Percentiles rank a stretch among this genome's conserved stretches.
Conservation (phyloP, 2,888 invertebrate species). For the Lasioglossum malachurum region DNA sequence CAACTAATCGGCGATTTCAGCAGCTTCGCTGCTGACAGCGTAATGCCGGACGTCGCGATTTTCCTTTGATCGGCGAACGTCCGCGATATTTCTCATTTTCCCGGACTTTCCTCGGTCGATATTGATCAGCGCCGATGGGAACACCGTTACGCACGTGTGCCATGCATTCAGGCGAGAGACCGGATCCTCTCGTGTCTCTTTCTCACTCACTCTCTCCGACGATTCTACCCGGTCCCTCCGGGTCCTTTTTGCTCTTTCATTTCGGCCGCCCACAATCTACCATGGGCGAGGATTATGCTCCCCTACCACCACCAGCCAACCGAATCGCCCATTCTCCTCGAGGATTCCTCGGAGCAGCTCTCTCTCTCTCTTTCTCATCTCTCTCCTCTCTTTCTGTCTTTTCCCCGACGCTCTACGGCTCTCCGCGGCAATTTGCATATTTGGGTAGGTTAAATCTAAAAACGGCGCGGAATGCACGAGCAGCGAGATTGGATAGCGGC, state of each 20-base stretch:
- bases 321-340: constrained; percentile 70
- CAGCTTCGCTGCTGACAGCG: not conserved
- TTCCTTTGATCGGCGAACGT: not conserved
- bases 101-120: constrained; percentile 36
- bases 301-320: constrained; percentile 66
- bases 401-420: constrained; percentile 27
- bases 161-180: constrained; percentile 25
- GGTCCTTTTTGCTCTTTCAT: constrained; percentile 77
- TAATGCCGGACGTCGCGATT: not conserved
- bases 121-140: constrained; percentile 46
- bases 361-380: not conserved
- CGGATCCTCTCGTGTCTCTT: constrained; percentile 37
- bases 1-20: too few relatives aligned
- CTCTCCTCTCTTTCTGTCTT: not conserved
- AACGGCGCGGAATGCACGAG: constrained; percentile 74
- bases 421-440: constrained; percentile 81
- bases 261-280: constrained; percentile 81
- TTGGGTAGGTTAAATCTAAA: constrained; percentile 80
- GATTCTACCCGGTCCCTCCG: constrained; percentile 13
- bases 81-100: constrained; percentile 36
- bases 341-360: constrained; percentile 60
- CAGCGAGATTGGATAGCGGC: constrained; percentile 73
- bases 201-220: constrained; percentile 28
- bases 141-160: constrained; percentile 42
- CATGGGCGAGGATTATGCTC: constrained; percentile 82